Conservation (phyloP, 2,888 invertebrate genomes). For the Tenthredo amoena region DNA sequence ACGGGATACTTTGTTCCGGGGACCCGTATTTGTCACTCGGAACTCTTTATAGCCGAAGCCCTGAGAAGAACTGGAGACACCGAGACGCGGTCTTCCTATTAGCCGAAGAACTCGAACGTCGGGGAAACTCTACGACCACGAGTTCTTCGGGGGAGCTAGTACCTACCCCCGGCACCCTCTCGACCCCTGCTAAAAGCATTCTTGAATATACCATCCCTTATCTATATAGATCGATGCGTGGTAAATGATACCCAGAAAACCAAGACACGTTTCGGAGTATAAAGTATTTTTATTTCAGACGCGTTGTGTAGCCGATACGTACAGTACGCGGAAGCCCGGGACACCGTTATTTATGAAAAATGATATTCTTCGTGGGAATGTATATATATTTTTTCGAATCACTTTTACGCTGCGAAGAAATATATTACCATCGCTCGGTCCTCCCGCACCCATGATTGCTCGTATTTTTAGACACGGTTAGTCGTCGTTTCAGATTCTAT, state of each 20-base stretch:
- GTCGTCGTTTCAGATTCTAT: too few relatives aligned
- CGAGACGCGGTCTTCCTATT: conserved; percentile 66
- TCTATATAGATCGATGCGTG: conserved; percentile 70
- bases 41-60: conserved; percentile 47
- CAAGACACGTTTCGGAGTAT: background rate
- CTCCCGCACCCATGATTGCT: too few relatives aligned
- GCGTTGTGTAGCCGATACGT: background rate
- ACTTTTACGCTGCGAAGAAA: too few relatives aligned
- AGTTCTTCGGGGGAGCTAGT: background rate
- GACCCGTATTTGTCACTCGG: conserved; percentile 57
- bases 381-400: too few relatives aligned
- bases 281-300: background rate
- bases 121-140: background rate
- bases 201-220: conserved; percentile 71
- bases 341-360: background rate
- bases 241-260: conserved; percentile 31
- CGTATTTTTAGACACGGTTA: too few relatives aligned
- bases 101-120: conserved; percentile 56
- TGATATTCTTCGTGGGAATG: too few relatives aligned
- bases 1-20: conserved; percentile 65
- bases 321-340: background rate
- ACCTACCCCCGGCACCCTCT: conserved; percentile 40
- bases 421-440: too few relatives aligned
- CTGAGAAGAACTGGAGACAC: background rate
- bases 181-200: conserved; percentile 72